Conservation (phyloP, 2,113 vertebrate genomes). For the Pseudonaja textilis region DNA sequence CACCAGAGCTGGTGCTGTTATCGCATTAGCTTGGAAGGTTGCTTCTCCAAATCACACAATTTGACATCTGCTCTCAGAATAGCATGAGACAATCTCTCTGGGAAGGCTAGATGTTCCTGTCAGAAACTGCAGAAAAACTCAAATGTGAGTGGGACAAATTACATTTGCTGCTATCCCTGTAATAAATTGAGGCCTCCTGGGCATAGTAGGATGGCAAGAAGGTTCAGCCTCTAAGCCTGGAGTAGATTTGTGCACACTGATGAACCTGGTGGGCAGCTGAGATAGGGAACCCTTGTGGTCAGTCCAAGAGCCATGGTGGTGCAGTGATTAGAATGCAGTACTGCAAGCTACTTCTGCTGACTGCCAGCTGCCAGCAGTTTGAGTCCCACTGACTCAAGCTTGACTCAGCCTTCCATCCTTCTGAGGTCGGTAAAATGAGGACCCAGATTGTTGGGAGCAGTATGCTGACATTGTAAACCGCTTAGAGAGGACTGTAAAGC, state of each 20-base stretch:
- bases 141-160: background rate
- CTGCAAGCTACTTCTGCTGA: too few relatives aligned
- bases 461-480: too few relatives aligned
- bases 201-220: background rate
- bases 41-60: background rate
- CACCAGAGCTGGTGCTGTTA: background rate
- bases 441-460: too few relatives aligned
- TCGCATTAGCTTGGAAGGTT: background rate
- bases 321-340: too few relatives aligned
- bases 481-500: too few relatives aligned
- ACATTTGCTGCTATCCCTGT: background rate
- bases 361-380: too few relatives aligned
- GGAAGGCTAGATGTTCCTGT: background rate
- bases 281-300: background rate
- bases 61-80: background rate
- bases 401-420: too few relatives aligned
- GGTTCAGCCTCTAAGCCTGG: background rate
- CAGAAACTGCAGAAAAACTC: background rate
- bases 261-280: background rate
- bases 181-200: background rate
- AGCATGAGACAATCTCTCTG: background rate
- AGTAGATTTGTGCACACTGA: background rate
- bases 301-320: background rate
- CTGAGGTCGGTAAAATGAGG: too few relatives aligned
- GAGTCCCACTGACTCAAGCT: too few relatives aligned